Conservation (phyloP, 2,113 vertebrate species). For the Heterocephalus glaber region DNA sequence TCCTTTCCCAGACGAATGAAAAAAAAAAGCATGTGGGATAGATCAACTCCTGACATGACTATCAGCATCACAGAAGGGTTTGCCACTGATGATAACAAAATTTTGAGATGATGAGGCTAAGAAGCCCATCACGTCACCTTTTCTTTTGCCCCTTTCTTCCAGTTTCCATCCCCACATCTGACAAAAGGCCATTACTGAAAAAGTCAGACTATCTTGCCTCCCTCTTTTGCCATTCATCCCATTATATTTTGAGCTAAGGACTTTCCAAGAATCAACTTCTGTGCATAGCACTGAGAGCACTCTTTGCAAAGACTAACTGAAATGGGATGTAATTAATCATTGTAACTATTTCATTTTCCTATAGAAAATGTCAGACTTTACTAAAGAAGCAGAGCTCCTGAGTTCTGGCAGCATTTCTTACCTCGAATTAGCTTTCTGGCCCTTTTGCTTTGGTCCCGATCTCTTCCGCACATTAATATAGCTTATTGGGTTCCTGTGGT, state of each 20-base stretch:
- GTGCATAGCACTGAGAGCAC: not conserved
- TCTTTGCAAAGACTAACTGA: constrained; percentile 36
- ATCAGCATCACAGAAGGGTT: not conserved
- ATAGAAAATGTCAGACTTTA: constrained; percentile 52
- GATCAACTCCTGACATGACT: not conserved
- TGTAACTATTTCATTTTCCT: constrained; percentile 69
- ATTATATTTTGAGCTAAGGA: constrained; percentile 13
- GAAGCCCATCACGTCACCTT: accelerated
- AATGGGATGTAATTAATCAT: constrained; percentile 47
- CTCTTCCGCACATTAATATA: constrained; percentile 59
- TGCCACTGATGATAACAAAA: not conserved
- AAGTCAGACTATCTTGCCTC: not conserved
- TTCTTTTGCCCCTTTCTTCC: not conserved
- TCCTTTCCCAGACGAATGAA: not conserved
- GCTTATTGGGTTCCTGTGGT: constrained; percentile 64
- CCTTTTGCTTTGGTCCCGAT: not conserved
- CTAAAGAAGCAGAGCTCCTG: constrained; percentile 54
- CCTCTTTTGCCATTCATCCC: not conserved
- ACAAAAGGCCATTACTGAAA: not conserved
- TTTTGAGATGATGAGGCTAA: not conserved
- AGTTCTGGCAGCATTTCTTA: constrained; percentile 56
- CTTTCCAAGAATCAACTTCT: constrained; percentile 1
- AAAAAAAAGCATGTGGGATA: not conserved
- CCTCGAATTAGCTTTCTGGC: constrained; percentile 59
- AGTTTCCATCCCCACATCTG: not conserved